Evolutionary conservation across 2,797 vertebrate genomes (phyloP).

Genomic region (Loris lydekkerianus): DNA sequence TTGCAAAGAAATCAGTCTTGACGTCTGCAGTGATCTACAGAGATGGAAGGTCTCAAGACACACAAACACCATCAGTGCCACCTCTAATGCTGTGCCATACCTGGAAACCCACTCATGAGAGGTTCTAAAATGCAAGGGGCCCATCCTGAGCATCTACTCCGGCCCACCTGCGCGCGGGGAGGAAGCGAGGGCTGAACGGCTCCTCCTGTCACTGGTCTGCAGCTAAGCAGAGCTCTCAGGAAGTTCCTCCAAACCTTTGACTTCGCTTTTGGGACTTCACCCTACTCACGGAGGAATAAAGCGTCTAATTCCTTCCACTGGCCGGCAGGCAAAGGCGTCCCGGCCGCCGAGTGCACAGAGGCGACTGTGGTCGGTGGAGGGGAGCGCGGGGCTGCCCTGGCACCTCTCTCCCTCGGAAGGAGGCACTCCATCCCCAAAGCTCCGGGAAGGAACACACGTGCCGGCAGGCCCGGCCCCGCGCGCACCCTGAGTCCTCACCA

Average conservation of each 20-base stretch:
- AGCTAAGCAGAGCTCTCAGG: neutral
- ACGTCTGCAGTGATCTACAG: neutral
- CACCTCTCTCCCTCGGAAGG: too few relatives aligned
- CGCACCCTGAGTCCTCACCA: neutral
- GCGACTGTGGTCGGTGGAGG: neutral
- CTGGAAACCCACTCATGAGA: neutral
- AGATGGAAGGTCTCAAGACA: neutral
- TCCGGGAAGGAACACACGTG: neutral
- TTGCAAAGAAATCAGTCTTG: neutral
- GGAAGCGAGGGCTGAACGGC: too few relatives aligned
- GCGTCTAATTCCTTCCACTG: constrained; percentile 1
- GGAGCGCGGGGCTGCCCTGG: neutral
- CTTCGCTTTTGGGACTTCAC: constrained; percentile 48
- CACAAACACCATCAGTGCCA: neutral
- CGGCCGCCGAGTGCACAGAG: neutral
- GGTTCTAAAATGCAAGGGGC: neutral
- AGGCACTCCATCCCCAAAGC: neutral
- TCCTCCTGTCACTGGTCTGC: neutral
- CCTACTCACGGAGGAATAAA: neutral
- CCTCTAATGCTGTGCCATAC: neutral
- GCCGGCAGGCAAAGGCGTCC: neutral
- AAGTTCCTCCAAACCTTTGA: constrained; percentile 63
- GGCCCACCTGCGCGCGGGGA: neutral
- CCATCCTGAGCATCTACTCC: neutral
- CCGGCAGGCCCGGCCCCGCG: neutral